Conservation (phyloP, 2,888 invertebrate genomes). For the Drosophila mimetica region DNA sequence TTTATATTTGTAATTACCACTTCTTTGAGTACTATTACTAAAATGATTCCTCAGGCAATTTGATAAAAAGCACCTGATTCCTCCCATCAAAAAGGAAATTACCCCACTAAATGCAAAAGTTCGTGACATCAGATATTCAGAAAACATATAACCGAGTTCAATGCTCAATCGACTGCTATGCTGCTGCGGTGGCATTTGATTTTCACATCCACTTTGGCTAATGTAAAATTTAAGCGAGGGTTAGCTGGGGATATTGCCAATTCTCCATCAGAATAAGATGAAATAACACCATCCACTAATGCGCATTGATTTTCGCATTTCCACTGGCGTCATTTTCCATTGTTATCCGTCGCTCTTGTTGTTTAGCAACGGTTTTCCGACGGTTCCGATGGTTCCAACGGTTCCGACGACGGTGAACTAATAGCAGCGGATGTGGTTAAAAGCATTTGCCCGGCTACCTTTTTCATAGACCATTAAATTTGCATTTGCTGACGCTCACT, state of each 20-base stretch:
- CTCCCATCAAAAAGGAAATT: no score
- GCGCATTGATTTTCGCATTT: slow-evolving; percentile 76
- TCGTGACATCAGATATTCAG: background rate
- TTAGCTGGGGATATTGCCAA: background rate
- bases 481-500: slow-evolving; percentile 75
- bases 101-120: background rate
- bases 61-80: no score
- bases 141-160: background rate
- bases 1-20: no score
- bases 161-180: background rate
- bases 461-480: slow-evolving; percentile 79
- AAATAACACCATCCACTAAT: slow-evolving; percentile 73
- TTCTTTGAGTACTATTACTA: no score
- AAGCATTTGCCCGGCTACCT: slow-evolving; percentile 77
- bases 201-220: slow-evolving; percentile 6
- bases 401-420: slow-evolving; percentile 56
- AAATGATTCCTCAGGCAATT: no score
- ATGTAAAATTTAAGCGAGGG: slow-evolving; percentile 25
- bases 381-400: slow-evolving; percentile 28
- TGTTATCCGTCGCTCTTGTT: slow-evolving; percentile 46
- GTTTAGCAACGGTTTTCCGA: slow-evolving; percentile 35
- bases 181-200: slow-evolving; percentile 1
- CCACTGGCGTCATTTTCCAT: slow-evolving; percentile 68
- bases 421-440: slow-evolving; percentile 80
- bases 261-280: slow-evolving; percentile 52